phyloP scores from a whole-genome alignment of 2,797 vertebrate species.

The Mionectes olivaceus region DNA sequence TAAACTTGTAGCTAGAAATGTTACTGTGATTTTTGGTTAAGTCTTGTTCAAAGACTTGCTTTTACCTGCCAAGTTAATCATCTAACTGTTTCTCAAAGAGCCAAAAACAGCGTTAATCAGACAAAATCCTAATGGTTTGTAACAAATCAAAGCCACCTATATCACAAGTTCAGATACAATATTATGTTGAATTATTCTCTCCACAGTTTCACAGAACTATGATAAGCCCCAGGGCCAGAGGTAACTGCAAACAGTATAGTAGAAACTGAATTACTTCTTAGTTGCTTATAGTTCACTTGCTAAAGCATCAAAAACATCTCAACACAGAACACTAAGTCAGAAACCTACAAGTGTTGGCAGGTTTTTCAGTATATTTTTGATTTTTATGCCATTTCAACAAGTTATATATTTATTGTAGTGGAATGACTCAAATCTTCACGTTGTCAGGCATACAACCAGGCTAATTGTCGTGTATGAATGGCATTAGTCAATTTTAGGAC shows the following conservation, averaged over 20 bases:
- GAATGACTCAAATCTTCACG: not conserved
- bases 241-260: not conserved
- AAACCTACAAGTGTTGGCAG: not conserved
- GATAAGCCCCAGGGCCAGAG: not conserved
- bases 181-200: not conserved
- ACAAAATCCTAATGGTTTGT: not conserved
- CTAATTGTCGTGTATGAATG: not conserved
- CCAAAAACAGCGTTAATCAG: not conserved
- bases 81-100: not conserved
- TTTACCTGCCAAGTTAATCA: not conserved
- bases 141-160: not conserved
- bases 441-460: not conserved
- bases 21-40: not conserved
- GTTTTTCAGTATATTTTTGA: not conserved
- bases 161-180: not conserved
- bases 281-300: not conserved
- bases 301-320: not conserved
- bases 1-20: not conserved
- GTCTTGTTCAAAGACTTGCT: not conserved
- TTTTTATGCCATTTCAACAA: not conserved
- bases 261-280: not conserved
- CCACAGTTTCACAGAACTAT: not conserved
- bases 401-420: not conserved
- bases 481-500: not conserved
- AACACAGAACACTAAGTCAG: not conserved